phyloP scores from a whole-genome alignment of 2,888 invertebrate genomes.

The Lasioglossum leucozonium region DNA sequence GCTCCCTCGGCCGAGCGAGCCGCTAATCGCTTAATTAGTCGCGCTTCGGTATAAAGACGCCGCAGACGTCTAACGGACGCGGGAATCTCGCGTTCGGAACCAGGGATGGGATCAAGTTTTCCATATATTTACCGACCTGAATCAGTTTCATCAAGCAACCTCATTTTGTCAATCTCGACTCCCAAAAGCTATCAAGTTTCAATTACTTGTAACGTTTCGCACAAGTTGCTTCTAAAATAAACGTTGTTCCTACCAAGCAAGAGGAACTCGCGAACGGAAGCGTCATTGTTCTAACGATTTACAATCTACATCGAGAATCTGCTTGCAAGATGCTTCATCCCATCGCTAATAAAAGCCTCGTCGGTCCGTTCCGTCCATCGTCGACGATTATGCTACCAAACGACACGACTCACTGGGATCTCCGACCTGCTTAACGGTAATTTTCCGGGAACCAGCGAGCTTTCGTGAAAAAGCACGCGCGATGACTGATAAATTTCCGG shows the following conservation, averaged over 20 bases:
- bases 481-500: constrained; percentile 19
- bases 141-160: neutral
- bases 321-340: neutral
- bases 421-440: constrained; percentile 41
- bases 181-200: neutral
- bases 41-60: constrained; percentile 25
- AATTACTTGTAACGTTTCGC: neutral
- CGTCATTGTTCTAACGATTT: neutral
- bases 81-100: constrained; percentile 1
- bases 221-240: neutral
- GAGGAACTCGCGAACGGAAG: neutral
- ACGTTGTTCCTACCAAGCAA: neutral
- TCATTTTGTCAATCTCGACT: neutral
- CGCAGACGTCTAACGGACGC: constrained; percentile 10
- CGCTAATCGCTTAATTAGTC: constrained; percentile 67
- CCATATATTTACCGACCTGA: neutral
- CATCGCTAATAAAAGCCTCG: neutral
- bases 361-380: constrained; percentile 4
- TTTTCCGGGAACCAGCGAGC: constrained; percentile 37
- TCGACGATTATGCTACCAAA: constrained; percentile 29
- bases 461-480: constrained; percentile 15
- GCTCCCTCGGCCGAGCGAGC: constrained; percentile 22
- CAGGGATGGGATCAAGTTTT: neutral
- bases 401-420: constrained; percentile 19
- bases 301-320: neutral